These are phyloP conservation scores for Archivesica marissinica DNA, from an alignment of 1,140 invertebrate genomes.

Conservation along the genomic window DNA sequence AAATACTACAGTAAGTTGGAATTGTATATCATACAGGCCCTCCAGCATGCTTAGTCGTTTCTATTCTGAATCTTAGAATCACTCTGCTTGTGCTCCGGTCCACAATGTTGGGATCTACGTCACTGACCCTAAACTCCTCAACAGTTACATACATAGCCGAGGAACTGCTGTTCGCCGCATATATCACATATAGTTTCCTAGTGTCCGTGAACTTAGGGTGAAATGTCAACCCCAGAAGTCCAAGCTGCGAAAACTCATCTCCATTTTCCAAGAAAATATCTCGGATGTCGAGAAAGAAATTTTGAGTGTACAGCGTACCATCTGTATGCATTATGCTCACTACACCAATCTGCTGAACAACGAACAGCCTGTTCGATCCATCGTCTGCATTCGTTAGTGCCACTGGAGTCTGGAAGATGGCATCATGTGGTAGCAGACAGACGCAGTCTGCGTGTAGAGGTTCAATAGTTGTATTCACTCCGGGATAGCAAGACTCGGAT, in stretches of 20 bases:
- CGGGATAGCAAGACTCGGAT: neutral
- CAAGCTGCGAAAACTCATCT: conserved; percentile 74
- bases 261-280: conserved; percentile 35
- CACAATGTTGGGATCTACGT: neutral
- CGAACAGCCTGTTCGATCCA: conserved; percentile 75
- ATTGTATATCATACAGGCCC: neutral
- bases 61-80: neutral
- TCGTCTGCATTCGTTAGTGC: conserved; percentile 63
- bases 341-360: conserved; percentile 76
- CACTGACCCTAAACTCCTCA: neutral
- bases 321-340: conserved; percentile 74
- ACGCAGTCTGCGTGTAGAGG: neutral
- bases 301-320: conserved; percentile 53
- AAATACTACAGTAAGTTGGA: too few species aligned
- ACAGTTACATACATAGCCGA: neutral
- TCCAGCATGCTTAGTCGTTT: neutral
- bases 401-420: neutral
- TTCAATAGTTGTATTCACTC: neutral
- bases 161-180: conserved; percentile 45
- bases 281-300: conserved; percentile 72
- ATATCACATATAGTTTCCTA: conserved; percentile 78
- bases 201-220: conserved; percentile 78
- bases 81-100: neutral
- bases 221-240: conserved; percentile 78
- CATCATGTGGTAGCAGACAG: neutral